Evolutionary conservation across 2,888 invertebrate species (phyloP), one percentile per base, ranked within the genome.

Genomic region (Serripes groenlandicus): DNA sequence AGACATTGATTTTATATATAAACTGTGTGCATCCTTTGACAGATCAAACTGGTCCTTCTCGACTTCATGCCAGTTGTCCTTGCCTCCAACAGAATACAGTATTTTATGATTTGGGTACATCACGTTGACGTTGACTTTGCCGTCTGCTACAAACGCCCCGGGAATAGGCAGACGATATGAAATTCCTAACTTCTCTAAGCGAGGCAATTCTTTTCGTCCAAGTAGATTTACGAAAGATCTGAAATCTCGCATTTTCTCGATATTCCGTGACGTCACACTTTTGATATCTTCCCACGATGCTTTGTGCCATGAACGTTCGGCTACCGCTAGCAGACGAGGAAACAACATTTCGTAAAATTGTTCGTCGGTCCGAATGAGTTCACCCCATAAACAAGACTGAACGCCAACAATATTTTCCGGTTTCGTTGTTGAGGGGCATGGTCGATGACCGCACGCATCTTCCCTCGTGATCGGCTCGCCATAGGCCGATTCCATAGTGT

Each of bases 301-400:
- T 32, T 88, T 85, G 72, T 93, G 93, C 93, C 93, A 94, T 2
- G 90, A 88, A 28, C 93, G 80, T 84, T 94, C 93, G 0, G 94
- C 94, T 23, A 93, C 75, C 0, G 93, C 93, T 32, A 93, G 73
- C 3, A 92, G 62, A 18, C 93, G 79, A 0, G 93, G 93, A 72
- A 89, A 92, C 18, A 90, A 64, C 91, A 92, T 92, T 60, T 88
- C 81, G 7, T 90, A 82, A 15, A 92, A 58, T n/a, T 91, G 88
- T 0, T 86, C 87, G 0, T 70, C 66, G 0, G 78, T 88, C 18
- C 90, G 83, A 4, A 91, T 75, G 0, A 91, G 89, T 75, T 93
- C 93, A 15, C 90, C 84, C 93, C 92, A 93, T 21, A 93, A 66
- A 23, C 92, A 90, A 0, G 91, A 92, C 78, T 93, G 92, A 68